These are phyloP conservation scores for Sebastiscus tertius DNA, from an alignment of 2,797 vertebrate species.

Conservation along the genomic window DNA sequence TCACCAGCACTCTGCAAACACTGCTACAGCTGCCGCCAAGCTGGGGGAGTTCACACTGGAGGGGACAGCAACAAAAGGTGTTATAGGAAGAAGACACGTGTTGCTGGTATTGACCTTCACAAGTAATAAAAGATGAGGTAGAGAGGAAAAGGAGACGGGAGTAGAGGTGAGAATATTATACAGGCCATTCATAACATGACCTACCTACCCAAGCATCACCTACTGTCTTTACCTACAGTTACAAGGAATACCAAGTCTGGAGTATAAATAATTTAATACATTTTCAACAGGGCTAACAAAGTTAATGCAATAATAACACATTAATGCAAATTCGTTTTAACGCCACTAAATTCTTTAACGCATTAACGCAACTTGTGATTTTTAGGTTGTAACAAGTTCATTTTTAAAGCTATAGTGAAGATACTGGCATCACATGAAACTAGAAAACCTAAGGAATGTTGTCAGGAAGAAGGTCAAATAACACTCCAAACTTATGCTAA, in stretches of 20 bases:
- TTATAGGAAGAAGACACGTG: conserved; percentile 1
- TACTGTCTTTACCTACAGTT: background rate
- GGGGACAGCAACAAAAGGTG: conserved; percentile 16
- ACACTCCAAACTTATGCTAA: too few relatives aligned
- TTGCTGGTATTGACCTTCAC: background rate
- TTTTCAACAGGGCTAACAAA: too few relatives aligned
- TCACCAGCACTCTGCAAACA: conserved; percentile 52
- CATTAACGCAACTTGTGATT: too few relatives aligned
- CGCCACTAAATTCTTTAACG: too few relatives aligned
- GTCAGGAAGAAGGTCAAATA: too few relatives aligned
- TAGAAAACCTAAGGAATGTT: too few relatives aligned
- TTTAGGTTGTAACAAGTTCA: too few relatives aligned
- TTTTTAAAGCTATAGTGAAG: too few relatives aligned
- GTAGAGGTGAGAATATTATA: background rate
- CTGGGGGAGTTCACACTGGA: conserved; percentile 44
- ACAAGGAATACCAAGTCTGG: background rate
- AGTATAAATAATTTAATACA: background rate
- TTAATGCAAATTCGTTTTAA: too few relatives aligned
- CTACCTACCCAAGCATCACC: background rate
- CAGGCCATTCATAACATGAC: background rate
- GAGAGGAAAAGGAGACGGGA: background rate
- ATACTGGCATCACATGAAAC: too few relatives aligned
- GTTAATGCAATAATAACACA: too few relatives aligned
- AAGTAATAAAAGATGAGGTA: background rate
- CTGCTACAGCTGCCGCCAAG: conserved; percentile 65